A percentile compares a stretch with the other conserved stretches of the same genome.
Conservation (phyloP, 1,140 invertebrate species). For the Anadara kagoshimensis region DNA sequence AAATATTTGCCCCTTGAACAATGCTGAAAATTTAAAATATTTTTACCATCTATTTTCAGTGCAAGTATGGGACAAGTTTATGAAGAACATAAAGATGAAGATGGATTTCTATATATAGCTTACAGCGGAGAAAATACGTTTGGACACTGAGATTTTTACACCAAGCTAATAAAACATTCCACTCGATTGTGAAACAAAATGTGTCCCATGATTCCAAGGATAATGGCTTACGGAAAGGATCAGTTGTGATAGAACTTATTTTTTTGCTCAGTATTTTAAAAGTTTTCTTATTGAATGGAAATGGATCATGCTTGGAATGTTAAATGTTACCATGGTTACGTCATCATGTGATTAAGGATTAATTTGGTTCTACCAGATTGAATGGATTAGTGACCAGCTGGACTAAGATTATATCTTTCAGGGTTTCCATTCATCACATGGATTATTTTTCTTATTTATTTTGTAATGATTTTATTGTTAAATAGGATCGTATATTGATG, state of each 20-base stretch:
- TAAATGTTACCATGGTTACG: too few relatives aligned
- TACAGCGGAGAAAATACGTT: slow-evolving; percentile 76
- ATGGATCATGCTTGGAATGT: too few relatives aligned
- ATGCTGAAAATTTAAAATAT: background rate
- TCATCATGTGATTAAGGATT: too few relatives aligned
- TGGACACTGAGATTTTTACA: slow-evolving; percentile 49
- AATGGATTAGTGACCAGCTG: too few relatives aligned
- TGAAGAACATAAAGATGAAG: slow-evolving; percentile 75
- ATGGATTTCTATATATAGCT: slow-evolving; percentile 76
- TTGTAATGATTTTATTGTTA: too few relatives aligned
- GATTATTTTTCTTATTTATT: too few relatives aligned
- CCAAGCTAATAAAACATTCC: background rate
- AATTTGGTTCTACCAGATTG: too few relatives aligned
- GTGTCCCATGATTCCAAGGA: background rate
- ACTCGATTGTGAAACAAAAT: too few relatives aligned
- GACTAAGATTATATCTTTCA: too few relatives aligned
- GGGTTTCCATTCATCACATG: too few relatives aligned
- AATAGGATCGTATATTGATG: too few relatives aligned
- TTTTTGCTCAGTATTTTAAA: background rate
- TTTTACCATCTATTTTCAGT: slow-evolving; percentile 61
- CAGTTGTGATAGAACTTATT: background rate
- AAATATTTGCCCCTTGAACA: background rate
- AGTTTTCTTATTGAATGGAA: background rate
- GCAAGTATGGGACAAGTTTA: slow-evolving; percentile 76
- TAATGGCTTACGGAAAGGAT: background rate